A percentile compares a stretch with the other conserved stretches of the same genome.
Conservation (phyloP, 2,113 vertebrate species). For the Dipodomys merriami region DNA sequence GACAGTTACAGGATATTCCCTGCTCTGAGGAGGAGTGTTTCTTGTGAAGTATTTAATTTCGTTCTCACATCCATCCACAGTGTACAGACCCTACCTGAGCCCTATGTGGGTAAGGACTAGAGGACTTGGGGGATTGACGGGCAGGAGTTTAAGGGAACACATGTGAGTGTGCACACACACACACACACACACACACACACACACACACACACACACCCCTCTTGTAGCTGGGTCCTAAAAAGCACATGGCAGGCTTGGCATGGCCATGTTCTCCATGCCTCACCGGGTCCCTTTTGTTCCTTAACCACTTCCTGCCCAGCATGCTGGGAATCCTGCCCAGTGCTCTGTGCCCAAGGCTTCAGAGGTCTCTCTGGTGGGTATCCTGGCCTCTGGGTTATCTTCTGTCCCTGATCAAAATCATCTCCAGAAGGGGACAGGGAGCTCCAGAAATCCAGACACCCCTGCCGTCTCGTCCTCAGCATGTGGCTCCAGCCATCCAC, state of each 20-base stretch:
- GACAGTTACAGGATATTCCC: background rate
- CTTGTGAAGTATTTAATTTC: background rate
- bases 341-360: too few relatives aligned
- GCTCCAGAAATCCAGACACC: too few relatives aligned
- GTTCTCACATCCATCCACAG: rapidly evolving
- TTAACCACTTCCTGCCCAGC: rapidly evolving
- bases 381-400: background rate
- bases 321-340: too few relatives aligned
- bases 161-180: too few relatives aligned
- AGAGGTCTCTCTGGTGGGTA: background rate
- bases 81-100: rapidly evolving
- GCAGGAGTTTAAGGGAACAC: background rate
- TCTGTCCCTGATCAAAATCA: background rate
- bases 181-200: too few relatives aligned
- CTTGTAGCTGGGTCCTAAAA: background rate
- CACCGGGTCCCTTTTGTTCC: background rate
- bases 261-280: rapidly evolving
- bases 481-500: too few relatives aligned
- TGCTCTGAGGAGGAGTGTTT: background rate
- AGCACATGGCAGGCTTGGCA: background rate
- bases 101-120: rapidly evolving
- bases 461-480: too few relatives aligned
- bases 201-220: too few relatives aligned
- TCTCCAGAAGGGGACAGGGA: too few relatives aligned
- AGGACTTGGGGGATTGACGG: rapidly evolving